phyloP scores from a whole-genome alignment of 2,113 vertebrate genomes.

The Zapornia atra region DNA sequence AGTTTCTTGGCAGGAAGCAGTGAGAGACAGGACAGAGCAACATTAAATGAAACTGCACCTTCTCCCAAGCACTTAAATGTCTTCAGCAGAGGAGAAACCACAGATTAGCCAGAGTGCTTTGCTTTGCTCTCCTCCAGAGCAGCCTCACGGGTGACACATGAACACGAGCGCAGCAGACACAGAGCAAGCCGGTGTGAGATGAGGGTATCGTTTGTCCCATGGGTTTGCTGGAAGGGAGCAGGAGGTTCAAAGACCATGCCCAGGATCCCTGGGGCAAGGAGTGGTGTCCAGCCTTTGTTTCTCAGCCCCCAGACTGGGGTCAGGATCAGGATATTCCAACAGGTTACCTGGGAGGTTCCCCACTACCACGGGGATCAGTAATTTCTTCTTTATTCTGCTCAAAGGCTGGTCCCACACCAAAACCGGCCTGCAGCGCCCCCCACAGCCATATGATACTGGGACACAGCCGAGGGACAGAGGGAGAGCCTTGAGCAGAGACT shows the following conservation, averaged over 20 bases:
- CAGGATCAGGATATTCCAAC: background rate
- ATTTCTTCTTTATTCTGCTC: background rate
- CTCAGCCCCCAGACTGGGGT: background rate
- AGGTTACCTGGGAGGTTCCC: background rate
- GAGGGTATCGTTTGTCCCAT: background rate
- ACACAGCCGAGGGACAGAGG: background rate
- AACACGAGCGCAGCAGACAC: background rate
- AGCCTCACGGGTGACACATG: background rate
- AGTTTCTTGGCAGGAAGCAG: conserved; percentile 57
- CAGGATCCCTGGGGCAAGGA: background rate
- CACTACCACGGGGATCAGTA: background rate
- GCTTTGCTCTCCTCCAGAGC: background rate
- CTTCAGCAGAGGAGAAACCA: conserved; percentile 30
- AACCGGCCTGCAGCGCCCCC: background rate
- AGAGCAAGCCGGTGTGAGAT: background rate
- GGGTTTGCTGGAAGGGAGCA: background rate
- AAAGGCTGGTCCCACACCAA: background rate
- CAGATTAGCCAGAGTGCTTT: background rate
- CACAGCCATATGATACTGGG: accelerated
- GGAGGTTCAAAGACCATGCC: background rate
- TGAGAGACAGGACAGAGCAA: conserved; percentile 16
- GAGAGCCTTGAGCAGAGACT: background rate
- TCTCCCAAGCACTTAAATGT: background rate
- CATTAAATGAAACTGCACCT: conserved; percentile 5
- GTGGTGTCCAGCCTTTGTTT: background rate